These are phyloP conservation scores for Oxystoma pomonae DNA, from an alignment of 2,888 invertebrate species.

Conservation along the genomic window DNA sequence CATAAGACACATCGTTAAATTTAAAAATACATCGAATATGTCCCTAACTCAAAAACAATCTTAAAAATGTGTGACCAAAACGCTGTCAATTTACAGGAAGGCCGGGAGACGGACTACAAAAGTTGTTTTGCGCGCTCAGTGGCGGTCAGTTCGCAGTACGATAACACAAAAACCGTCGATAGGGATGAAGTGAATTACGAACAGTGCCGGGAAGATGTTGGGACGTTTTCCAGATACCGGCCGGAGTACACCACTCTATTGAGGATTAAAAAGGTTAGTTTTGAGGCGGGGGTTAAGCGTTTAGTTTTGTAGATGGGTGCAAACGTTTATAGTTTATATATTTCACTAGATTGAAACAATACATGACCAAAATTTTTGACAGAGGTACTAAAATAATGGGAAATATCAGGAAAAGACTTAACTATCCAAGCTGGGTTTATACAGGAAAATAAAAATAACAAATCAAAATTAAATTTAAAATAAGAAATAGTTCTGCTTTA, in stretches of 20 bases:
- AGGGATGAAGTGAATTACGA: not conserved
- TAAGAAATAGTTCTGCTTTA: too few relatives aligned
- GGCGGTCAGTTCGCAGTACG: conserved; percentile 43
- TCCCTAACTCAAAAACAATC: too few relatives aligned
- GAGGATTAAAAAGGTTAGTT: not conserved
- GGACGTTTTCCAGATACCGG: not conserved
- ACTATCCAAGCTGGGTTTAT: too few relatives aligned
- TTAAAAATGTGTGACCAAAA: not conserved
- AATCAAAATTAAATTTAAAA: too few relatives aligned
- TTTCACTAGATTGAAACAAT: too few relatives aligned
- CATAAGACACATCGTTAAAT: not conserved
- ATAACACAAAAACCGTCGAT: conserved; percentile 26
- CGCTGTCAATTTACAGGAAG: not conserved
- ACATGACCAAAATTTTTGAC: too few relatives aligned
- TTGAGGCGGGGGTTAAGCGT: too few relatives aligned
- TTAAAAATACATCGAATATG: not conserved
- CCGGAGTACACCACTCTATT: not conserved
- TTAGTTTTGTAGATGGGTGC: too few relatives aligned
- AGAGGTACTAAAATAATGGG: too few relatives aligned
- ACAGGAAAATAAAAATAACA: too few relatives aligned
- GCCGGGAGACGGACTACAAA: conserved; percentile 35
- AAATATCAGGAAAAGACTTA: too few relatives aligned
- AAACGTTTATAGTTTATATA: too few relatives aligned
- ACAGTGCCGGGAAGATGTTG: not conserved
- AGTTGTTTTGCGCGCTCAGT: conserved; percentile 46